Percentiles rank a stretch among this genome's conserved stretches.
Conservation (phyloP, 2,888 invertebrate species). For the Phalangium opilio region DNA sequence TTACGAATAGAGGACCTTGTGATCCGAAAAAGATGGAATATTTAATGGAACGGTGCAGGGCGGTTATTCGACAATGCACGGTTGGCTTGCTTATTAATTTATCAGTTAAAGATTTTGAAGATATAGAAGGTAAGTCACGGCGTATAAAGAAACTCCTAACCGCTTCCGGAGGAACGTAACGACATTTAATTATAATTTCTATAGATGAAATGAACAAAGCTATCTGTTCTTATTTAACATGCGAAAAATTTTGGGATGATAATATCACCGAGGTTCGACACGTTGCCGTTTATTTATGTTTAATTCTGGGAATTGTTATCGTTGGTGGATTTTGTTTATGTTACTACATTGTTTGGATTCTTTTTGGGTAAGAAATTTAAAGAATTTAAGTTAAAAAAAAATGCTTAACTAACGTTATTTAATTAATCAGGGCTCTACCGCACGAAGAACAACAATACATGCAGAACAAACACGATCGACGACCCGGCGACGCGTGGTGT, state of each 20-base stretch:
- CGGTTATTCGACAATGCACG: conserved; percentile 64
- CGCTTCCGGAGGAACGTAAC: neutral
- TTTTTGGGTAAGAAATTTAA: conserved; percentile 61
- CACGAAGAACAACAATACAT: too few species aligned
- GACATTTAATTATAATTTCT: conserved; percentile 14
- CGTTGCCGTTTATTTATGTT: conserved; percentile 63
- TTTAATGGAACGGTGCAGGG: conserved; percentile 29
- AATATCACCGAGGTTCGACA: conserved; percentile 40
- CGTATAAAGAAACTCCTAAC: too few species aligned
- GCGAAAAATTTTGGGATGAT: conserved; percentile 84
- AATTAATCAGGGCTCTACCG: too few species aligned
- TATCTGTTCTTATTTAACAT: conserved; percentile 81
- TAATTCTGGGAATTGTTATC: conserved; percentile 62
- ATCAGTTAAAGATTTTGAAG: conserved; percentile 65
- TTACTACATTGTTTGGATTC: conserved; percentile 81
- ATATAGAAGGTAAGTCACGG: conserved; percentile 66
- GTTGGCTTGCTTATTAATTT: conserved; percentile 62
- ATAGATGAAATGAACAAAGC: conserved; percentile 73
- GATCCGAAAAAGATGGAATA: too few species aligned
- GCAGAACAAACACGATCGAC: too few species aligned
- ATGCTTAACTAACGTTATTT: too few species aligned
- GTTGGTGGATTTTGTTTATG: conserved; percentile 71
- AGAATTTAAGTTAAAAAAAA: neutral
- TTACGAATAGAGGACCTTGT: too few species aligned
- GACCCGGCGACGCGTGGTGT: too few species aligned